phyloP scores from a whole-genome alignment of 30 jellyfish, hydroid and myxozoan genomes.

The Aurelia aurita region DNA sequence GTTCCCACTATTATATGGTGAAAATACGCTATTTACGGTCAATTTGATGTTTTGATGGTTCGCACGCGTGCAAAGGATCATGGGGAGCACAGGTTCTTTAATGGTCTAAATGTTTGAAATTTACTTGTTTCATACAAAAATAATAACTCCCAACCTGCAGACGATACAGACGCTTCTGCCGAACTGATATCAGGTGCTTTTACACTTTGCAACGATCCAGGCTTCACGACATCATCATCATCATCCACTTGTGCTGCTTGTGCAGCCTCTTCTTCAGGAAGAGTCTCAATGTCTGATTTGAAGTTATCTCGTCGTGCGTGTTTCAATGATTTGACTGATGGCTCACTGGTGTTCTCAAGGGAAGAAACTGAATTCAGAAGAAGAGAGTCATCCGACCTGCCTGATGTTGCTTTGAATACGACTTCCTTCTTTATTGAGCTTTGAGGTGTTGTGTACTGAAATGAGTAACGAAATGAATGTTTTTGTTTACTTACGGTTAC shows the following conservation, averaged over 20 bases:
- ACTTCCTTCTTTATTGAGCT: slow-evolving; percentile 23
- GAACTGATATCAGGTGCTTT: background rate
- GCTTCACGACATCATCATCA: background rate
- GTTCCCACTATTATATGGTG: too few relatives aligned
- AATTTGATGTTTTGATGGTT: too few relatives aligned
- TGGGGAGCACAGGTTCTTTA: too few relatives aligned
- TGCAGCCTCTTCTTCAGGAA: slow-evolving; percentile 38
- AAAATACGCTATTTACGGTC: too few relatives aligned
- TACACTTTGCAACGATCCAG: background rate
- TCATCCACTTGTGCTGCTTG: background rate
- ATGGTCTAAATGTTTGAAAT: too few relatives aligned
- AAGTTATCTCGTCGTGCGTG: background rate
- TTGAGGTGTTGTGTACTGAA: slow-evolving; percentile 48
- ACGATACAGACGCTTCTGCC: slow-evolving; percentile 42
- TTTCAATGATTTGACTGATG: background rate
- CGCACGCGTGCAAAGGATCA: too few relatives aligned
- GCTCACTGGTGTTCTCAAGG: slow-evolving; percentile 38
- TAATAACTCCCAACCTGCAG: slow-evolving; percentile 35
- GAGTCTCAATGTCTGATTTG: slow-evolving; percentile 4
- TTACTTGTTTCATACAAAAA: too few relatives aligned
- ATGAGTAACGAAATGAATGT: background rate
- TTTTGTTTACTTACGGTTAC: background rate
- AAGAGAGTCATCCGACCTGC: background rate
- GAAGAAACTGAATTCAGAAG: slow-evolving; percentile 28
- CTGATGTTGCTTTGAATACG: slow-evolving; percentile 14